phyloP scores from a whole-genome alignment of 2,797 vertebrate genomes.

The Pangasius mekongensis region DNA sequence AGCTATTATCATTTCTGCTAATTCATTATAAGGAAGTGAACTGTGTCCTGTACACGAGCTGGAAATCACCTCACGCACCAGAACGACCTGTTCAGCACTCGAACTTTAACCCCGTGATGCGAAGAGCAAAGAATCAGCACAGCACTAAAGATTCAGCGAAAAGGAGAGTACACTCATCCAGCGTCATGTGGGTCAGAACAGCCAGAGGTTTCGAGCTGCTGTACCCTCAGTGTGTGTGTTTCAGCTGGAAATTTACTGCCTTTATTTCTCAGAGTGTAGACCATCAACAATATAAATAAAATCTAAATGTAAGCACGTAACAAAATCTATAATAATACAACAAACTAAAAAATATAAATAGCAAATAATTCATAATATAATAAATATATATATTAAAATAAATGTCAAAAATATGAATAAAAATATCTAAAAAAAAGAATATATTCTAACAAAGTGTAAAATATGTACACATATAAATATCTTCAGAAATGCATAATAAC shows the following conservation, averaged over 20 bases:
- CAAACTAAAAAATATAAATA: too few relatives aligned
- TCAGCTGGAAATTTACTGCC: not conserved
- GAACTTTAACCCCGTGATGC: not conserved
- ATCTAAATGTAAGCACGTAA: not conserved
- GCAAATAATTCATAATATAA: not conserved
- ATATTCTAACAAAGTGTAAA: not conserved
- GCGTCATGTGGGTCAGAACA: too few relatives aligned
- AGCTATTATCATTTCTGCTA: not conserved
- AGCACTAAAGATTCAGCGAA: not conserved
- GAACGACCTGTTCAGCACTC: not conserved
- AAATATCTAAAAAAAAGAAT: not conserved
- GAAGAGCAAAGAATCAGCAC: not conserved
- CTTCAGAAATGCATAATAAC: not conserved
- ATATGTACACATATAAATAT: not conserved
- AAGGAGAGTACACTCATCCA: not conserved
- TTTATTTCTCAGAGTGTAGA: not conserved
- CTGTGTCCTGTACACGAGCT: not conserved
- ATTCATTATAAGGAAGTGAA: slow-evolving; percentile 24
- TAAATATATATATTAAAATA: not conserved
- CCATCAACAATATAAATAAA: not conserved
- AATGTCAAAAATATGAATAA: not conserved
- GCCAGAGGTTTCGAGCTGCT: too few relatives aligned
- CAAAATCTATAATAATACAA: not conserved
- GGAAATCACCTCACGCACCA: slow-evolving; percentile 24
- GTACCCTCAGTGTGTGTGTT: not conserved